Evolutionary conservation across 2,888 invertebrate species (phyloP), one percentile per base, ranked within the genome.

Genomic region (Sipunculus nudus): DNA sequence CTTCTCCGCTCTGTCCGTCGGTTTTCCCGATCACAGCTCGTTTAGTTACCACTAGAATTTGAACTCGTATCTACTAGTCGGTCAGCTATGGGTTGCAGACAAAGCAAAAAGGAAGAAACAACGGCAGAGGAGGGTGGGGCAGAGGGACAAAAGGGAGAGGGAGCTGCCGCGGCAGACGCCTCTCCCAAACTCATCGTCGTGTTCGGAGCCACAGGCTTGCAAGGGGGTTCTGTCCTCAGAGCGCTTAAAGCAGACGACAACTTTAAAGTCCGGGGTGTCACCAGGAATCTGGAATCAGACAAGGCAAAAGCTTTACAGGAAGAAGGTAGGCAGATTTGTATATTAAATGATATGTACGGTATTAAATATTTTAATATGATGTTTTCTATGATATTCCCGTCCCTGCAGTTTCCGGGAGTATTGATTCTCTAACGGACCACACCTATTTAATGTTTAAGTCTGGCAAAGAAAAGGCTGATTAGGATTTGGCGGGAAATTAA

Each of bases 151-250:
- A 21, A 26, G 26, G 41, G 40, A 4, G 40, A 38, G 0, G 41
- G 53, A 6, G 39, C 53, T 23, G 53, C 39, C 21, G 31, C 29
- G 49, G 35, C 29, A 8, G 23, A 16, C 29, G 21, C 23, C 10
- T 47, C 47, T 16, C 28, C 57, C 32, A 53, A 57, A 50, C 70
- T 71, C 1, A 70, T 78, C 8, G 74, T 74, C 3, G 77, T 80
- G 6, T 79, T 80, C 53, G 80, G 79, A 2, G 77, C 80, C 28
- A 78, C 78, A 0, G 80, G 80, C 1, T 53, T 68, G 19, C 72
- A 79, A 40, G 80, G 80, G 0, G 78, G 78, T 1, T 70, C 78
- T 3, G 78, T 79, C 19, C 75, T 75, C 28, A 59, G 69, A 41
- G 72, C 75, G n/a, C 62, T 80, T 39, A 60, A 72, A 6, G 67